Conservation (phyloP, 2,797 vertebrate genomes). For the Phaenicophaeus curvirostris region DNA sequence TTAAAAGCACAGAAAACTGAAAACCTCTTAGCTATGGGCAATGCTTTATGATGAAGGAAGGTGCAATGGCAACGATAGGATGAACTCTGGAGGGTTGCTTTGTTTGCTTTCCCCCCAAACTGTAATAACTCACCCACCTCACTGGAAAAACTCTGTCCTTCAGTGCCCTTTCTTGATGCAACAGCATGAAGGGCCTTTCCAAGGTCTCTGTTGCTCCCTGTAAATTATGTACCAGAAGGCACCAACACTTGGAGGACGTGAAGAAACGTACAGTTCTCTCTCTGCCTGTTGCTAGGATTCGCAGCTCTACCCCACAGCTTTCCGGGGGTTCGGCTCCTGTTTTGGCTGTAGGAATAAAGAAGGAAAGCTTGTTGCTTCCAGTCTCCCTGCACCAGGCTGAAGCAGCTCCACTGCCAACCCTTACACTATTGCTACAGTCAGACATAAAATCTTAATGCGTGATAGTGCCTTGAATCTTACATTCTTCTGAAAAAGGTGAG, state of each 20-base stretch:
- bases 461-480: constrained; percentile 45
- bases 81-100: neutral
- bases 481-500: constrained; percentile 66
- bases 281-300: constrained; percentile 53
- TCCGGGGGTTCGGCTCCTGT: constrained; percentile 1
- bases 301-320: constrained; percentile 36
- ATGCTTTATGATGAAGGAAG: neutral
- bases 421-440: constrained; percentile 42
- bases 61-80: neutral
- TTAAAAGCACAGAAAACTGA: neutral
- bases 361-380: constrained; percentile 29
- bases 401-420: neutral
- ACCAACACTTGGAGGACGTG: constrained; percentile 49
- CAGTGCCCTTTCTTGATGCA: neutral
- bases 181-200: neutral
- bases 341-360: constrained; percentile 21
- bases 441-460: constrained; percentile 69
- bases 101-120: neutral
- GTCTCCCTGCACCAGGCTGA: constrained; percentile 5
- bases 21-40: neutral
- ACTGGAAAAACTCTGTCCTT: neutral
- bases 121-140: neutral
- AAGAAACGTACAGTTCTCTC: constrained; percentile 46
- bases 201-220: constrained; percentile 8
- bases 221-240: constrained; percentile 37